Evolutionary conservation across 2,113 vertebrate genomes (phyloP).

Genomic region (Shinisaurus crocodilurus): DNA sequence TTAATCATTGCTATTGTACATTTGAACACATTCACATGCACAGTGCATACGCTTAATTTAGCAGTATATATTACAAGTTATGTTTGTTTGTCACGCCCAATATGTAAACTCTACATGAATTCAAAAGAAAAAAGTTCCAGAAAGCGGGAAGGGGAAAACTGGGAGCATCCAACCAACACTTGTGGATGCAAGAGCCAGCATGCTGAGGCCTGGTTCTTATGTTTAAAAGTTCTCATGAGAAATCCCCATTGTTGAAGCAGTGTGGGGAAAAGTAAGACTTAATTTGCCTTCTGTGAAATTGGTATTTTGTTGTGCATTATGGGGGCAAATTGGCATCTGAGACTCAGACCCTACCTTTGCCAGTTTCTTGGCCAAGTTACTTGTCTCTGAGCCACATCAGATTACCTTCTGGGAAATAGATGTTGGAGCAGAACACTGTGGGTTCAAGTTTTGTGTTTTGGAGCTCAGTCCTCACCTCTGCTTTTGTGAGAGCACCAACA

Average conservation of each 20-base stretch:
- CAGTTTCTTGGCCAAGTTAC: no score
- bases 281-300: no score
- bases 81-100: neutral
- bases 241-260: neutral
- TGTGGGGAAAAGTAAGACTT: neutral
- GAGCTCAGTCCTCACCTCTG: no score
- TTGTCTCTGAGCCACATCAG: no score
- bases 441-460: no score
- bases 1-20: conserved; percentile 4
- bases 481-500: no score
- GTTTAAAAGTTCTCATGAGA: neutral
- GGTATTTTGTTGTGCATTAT: no score
- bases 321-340: no score
- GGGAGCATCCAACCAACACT: neutral
- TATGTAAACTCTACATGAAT: neutral
- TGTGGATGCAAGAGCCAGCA: neutral
- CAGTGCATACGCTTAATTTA: neutral
- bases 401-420: no score
- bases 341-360: no score
- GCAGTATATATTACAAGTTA: neutral
- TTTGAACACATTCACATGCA: neutral
- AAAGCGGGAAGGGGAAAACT: neutral
- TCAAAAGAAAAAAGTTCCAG: neutral
- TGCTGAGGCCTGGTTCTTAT: neutral
- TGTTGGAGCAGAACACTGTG: no score